phyloP scores from a whole-genome alignment of 2,797 vertebrate genomes.

The Acrossocheilus wenchowensis region DNA sequence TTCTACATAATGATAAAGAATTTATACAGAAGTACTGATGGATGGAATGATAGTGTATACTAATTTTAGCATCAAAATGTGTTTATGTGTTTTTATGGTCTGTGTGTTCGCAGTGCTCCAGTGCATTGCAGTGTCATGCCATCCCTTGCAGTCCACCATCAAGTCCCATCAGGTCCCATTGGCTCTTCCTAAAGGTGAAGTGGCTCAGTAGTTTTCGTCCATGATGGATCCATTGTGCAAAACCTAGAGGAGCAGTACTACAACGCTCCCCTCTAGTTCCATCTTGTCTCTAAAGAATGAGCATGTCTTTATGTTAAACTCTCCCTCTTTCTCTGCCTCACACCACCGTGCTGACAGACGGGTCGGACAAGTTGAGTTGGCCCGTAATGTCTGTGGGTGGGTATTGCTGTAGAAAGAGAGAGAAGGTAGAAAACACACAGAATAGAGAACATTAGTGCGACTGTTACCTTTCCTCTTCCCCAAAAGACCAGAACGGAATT shows the following conservation, averaged over 20 bases:
- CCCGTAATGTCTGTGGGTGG: slow-evolving; percentile 98
- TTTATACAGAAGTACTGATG: slow-evolving; percentile 19
- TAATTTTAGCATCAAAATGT: slow-evolving; percentile 10
- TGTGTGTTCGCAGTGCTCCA: slow-evolving; percentile 68
- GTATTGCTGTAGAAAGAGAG: slow-evolving; percentile 90
- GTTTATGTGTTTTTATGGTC: slow-evolving; percentile 33
- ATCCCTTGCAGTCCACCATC: slow-evolving; percentile 68
- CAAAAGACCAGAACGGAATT: neutral
- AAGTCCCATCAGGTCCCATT: slow-evolving; percentile 61
- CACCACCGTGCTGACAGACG: slow-evolving; percentile 99
- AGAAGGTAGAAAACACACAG: slow-evolving; percentile 62
- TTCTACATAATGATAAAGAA: slow-evolving; percentile 44
- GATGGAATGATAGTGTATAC: slow-evolving; percentile 32
- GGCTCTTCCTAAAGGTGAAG: slow-evolving; percentile 55
- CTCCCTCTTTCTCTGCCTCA: slow-evolving; percentile 65
- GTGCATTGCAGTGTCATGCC: slow-evolving; percentile 65
- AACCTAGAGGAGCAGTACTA: slow-evolving; percentile 50
- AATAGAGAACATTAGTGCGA: slow-evolving; percentile 41
- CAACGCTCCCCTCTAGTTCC: slow-evolving; percentile 29
- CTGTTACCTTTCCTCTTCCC: neutral
- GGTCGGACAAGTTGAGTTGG: slow-evolving; percentile 99
- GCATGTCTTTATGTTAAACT: slow-evolving; percentile 53
- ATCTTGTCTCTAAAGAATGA: slow-evolving; percentile 44
- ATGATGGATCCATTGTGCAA: slow-evolving; percentile 38
- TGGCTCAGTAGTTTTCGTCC: slow-evolving; percentile 56